phyloP scores from a whole-genome alignment of 2,797 vertebrate species.

The Columba guinea region DNA sequence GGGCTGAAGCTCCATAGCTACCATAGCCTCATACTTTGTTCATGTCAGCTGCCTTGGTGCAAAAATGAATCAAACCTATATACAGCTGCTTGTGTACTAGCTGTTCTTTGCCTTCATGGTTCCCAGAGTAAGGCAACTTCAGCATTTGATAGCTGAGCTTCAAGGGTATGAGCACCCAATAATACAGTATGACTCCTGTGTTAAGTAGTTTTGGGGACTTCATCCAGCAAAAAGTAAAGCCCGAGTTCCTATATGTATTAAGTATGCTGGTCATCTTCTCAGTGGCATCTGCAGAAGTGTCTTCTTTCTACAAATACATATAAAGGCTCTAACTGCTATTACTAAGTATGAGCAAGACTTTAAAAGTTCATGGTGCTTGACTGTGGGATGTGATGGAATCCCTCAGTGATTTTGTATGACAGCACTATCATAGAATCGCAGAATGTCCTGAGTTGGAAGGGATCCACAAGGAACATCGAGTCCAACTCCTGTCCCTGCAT shows the following conservation, averaged over 20 bases:
- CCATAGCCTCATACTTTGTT: neutral
- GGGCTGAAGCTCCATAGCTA: neutral
- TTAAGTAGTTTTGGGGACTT: neutral
- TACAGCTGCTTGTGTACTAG: neutral
- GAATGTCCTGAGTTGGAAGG: too few relatives aligned
- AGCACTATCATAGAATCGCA: neutral
- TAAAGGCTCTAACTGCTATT: neutral
- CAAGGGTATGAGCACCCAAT: neutral
- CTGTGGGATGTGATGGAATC: neutral
- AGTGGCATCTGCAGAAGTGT: neutral
- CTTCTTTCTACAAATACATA: neutral
- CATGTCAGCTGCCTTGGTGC: neutral
- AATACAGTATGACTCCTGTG: neutral
- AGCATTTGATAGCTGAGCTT: neutral
- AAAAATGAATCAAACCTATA: neutral
- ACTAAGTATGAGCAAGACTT: neutral
- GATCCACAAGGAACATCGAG: too few relatives aligned
- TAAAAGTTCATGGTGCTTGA: neutral
- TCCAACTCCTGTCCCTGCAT: too few relatives aligned
- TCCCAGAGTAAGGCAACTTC: neutral
- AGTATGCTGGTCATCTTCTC: neutral
- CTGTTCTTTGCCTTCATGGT: neutral
- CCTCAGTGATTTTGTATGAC: neutral
- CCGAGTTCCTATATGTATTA: neutral
- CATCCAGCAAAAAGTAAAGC: neutral